Conservation (phyloP, 2,797 vertebrate species). For the Buphagus erythrorhynchus region DNA sequence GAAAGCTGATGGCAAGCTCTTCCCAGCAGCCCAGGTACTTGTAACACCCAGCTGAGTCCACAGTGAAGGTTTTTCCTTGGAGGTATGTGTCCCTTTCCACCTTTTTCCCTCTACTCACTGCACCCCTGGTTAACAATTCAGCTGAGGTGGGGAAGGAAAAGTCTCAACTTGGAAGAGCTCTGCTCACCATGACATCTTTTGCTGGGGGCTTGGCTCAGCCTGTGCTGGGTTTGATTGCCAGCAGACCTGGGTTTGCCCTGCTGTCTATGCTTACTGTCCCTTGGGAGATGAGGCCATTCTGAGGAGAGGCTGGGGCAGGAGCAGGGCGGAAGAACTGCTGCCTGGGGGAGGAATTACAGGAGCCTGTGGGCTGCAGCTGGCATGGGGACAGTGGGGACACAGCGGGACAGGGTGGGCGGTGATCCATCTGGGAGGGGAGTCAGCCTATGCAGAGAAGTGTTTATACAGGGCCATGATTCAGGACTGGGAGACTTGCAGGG, state of each 20-base stretch:
- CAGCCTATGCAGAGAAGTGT: not conserved
- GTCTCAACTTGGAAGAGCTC: not conserved
- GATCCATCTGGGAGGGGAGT: not conserved
- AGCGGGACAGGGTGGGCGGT: fast-evolving
- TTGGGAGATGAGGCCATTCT: not conserved
- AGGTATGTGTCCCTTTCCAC: not conserved
- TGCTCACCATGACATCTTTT: not conserved
- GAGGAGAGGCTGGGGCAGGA: not conserved
- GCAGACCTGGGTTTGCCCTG: not conserved
- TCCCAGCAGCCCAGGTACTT: not conserved
- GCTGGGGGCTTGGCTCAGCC: not conserved
- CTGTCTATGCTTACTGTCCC: not conserved
- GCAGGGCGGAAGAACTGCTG: fast-evolving
- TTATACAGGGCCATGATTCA: not conserved
- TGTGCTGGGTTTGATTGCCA: not conserved
- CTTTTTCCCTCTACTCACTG: not conserved
- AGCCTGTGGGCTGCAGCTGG: not conserved
- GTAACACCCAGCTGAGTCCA: fast-evolving
- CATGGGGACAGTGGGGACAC: not conserved
- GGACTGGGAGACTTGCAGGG: not conserved
- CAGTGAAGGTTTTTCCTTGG: not conserved
- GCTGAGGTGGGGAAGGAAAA: not conserved
- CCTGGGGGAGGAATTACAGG: not conserved
- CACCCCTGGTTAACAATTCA: not conserved
- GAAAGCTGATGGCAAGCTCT: not conserved